These are phyloP conservation scores for Neoascia interrupta DNA, from an alignment of 2,888 invertebrate species.

Conservation along the genomic window DNA sequence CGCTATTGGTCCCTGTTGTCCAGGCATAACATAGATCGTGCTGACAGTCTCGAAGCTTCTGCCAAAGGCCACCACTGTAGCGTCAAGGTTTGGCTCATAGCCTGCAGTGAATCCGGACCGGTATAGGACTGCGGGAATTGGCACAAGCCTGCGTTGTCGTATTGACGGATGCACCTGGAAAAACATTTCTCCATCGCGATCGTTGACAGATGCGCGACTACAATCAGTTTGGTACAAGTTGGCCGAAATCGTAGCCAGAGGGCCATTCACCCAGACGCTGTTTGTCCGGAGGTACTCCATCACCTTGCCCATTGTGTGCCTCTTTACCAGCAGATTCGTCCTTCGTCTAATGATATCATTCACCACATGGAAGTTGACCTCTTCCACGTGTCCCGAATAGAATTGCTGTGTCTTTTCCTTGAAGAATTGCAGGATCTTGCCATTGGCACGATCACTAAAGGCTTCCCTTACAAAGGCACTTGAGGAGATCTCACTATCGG, in stretches of 20 bases:
- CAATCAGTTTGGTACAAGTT: conserved; percentile 93
- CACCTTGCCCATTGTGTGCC: conserved; percentile 88
- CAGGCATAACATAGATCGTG: conserved; percentile 90
- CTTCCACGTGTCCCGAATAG: conserved; percentile 92
- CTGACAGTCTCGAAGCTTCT: conserved; percentile 86
- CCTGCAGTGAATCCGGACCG: conserved; percentile 89
- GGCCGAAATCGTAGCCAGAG: conserved; percentile 89
- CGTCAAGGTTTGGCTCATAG: conserved; percentile 91
- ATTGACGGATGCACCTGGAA: conserved; percentile 91
- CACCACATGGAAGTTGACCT: conserved; percentile 90
- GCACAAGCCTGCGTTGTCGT: conserved; percentile 88
- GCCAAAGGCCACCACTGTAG: conserved; percentile 90
- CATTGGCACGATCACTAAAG: conserved; percentile 89
- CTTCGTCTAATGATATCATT: conserved; percentile 90
- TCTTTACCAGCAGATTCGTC: conserved; percentile 89
- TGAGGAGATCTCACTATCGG: conserved; percentile 86
- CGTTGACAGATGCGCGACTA: conserved; percentile 85
- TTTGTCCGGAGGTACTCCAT: conserved; percentile 88
- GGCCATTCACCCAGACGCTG: conserved; percentile 86
- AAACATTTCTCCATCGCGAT: conserved; percentile 91
- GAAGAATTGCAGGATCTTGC: conserved; percentile 91
- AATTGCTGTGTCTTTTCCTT: conserved; percentile 93
- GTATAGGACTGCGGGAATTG: conserved; percentile 91
- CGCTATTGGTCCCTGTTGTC: conserved; percentile 89
- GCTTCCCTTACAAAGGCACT: conserved; percentile 91